Conservation (phyloP, 2,888 invertebrate genomes). For the Toxonevra muliebris region DNA sequence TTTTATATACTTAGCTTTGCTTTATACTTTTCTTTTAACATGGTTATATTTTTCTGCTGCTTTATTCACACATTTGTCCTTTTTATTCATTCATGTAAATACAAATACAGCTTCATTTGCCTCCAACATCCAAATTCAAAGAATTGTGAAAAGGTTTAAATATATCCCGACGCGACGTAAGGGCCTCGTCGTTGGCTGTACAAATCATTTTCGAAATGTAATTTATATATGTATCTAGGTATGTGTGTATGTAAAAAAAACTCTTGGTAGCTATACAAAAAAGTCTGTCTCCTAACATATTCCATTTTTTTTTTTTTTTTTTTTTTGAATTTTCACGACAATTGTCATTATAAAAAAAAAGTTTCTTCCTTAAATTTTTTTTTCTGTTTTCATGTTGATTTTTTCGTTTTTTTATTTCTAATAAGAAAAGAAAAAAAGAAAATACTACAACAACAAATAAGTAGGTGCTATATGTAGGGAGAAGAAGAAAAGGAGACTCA, state of each 20-base stretch:
- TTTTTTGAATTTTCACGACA: too few relatives aligned
- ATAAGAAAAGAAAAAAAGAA: conserved; percentile 2
- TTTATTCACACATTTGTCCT: conserved; percentile 18
- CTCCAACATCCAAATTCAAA: conserved; percentile 3
- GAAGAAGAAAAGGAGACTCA: conserved; percentile 14
- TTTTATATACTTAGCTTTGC: conserved; percentile 18
- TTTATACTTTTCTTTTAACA: conserved; percentile 11
- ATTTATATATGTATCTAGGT: not conserved
- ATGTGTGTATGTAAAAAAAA: not conserved
- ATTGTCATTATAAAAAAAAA: too few relatives aligned
- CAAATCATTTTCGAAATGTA: too few relatives aligned
- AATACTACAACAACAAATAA: conserved; percentile 9
- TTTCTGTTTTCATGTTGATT: conserved; percentile 25
- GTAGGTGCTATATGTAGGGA: conserved; percentile 8
- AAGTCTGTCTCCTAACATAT: too few relatives aligned
- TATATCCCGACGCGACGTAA: too few relatives aligned
- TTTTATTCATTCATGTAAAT: conserved; percentile 21
- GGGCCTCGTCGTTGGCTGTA: too few relatives aligned
- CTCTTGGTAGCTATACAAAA: too few relatives aligned
- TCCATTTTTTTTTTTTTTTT: too few relatives aligned
- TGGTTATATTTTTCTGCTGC: conserved; percentile 8
- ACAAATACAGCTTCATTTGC: conserved; percentile 20
- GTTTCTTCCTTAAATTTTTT: not conserved
- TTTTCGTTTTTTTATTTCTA: not conserved
- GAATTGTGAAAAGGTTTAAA: too few relatives aligned